Evolutionary conservation across 2,888 invertebrate species (phyloP).

Genomic region (Aethes cnicana): DNA sequence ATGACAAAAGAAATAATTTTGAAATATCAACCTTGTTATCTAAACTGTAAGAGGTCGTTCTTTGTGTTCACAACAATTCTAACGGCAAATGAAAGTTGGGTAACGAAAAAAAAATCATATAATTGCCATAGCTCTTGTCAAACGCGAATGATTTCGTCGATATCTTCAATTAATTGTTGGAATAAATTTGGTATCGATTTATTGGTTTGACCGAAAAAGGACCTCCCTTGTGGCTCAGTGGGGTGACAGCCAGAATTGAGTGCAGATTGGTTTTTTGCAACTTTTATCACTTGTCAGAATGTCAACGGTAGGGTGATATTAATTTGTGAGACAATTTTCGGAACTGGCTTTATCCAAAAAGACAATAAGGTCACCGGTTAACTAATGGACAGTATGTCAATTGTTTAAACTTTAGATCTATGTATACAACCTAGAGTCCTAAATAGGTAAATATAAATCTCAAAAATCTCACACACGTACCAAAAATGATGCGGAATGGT

Average conservation of each 20-base stretch:
- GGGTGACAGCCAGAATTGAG: slow-evolving; percentile 46
- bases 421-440: too few species aligned
- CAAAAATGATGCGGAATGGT: too few species aligned
- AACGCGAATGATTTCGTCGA: slow-evolving; percentile 71
- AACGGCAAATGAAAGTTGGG: slow-evolving; percentile 20
- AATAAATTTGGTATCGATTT: slow-evolving; percentile 46
- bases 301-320: slow-evolving; percentile 9
- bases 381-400: too few species aligned
- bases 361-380: too few species aligned
- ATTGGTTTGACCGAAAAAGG: slow-evolving; percentile 45
- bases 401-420: too few species aligned
- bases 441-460: too few species aligned
- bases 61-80: background rate
- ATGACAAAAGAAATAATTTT: slow-evolving; percentile 21
- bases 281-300: slow-evolving; percentile 27
- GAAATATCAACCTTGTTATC: background rate
- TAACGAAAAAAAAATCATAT: slow-evolving; percentile 43
- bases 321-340: slow-evolving; percentile 21
- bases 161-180: slow-evolving; percentile 66
- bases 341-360: too few species aligned
- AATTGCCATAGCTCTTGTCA: slow-evolving; percentile 70
- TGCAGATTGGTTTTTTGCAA: slow-evolving; percentile 18
- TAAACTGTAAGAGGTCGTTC: background rate
- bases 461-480: too few species aligned
- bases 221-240: slow-evolving; percentile 61